A percentile compares a stretch with the other conserved stretches of the same genome.
Conservation (phyloP, 1,140 invertebrate species). For the Sycophaga agraensis region DNA sequence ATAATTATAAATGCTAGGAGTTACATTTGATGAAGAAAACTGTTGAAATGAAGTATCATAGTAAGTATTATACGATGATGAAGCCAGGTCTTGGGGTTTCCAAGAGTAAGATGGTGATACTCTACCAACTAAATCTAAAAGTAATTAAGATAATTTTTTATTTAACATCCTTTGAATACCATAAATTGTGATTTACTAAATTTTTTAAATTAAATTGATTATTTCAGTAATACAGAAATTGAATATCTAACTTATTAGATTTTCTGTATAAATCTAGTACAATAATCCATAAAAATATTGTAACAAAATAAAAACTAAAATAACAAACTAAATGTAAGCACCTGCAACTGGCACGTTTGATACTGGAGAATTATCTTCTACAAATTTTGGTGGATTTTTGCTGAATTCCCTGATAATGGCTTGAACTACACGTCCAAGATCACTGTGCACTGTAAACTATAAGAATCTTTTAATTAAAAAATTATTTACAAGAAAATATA, state of each 20-base stretch:
- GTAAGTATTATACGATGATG: slow-evolving; percentile 48
- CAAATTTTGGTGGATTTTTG: slow-evolving; percentile 62
- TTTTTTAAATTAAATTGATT: no score
- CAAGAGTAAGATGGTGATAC: slow-evolving; percentile 48
- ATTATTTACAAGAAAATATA: no score
- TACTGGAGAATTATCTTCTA: slow-evolving; percentile 50
- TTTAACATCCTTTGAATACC: no score
- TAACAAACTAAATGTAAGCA: slow-evolving; percentile 28
- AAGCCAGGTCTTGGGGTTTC: slow-evolving; percentile 47
- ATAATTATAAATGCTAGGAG: slow-evolving; percentile 47
- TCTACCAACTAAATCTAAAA: slow-evolving; percentile 48
- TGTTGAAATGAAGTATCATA: slow-evolving; percentile 49
- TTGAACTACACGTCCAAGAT: slow-evolving; percentile 76
- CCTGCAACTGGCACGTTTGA: slow-evolving; percentile 51
- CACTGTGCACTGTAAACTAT: slow-evolving; percentile 73
- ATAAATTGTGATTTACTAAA: no score
- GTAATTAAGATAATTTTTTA: not conserved
- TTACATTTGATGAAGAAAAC: slow-evolving; percentile 47
- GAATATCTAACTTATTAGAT: no score
- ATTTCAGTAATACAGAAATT: no score
- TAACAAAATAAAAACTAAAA: no score
- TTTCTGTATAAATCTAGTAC: no score
- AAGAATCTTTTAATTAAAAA: slow-evolving; percentile 17
- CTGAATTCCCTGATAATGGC: slow-evolving; percentile 76
- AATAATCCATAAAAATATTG: no score